phyloP scores from a whole-genome alignment of 1,140 invertebrate species.

The Ceratitis capitata region DNA sequence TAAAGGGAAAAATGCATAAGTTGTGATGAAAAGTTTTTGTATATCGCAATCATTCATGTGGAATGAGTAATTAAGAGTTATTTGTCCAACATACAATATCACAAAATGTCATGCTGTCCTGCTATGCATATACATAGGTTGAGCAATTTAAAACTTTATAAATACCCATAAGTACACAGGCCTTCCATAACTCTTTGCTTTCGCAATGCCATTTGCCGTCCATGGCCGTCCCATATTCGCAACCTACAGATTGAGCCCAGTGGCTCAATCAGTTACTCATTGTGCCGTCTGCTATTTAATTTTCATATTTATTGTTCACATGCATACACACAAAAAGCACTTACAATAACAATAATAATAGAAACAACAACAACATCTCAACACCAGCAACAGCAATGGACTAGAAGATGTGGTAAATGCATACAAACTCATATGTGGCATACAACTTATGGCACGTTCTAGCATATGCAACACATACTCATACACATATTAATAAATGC shows the following conservation, averaged over 20 bases:
- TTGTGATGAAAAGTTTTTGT: too few relatives aligned
- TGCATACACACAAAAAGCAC: slow-evolving; percentile 5
- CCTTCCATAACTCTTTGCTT: too few relatives aligned
- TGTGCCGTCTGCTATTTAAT: slow-evolving; percentile 15
- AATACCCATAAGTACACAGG: too few relatives aligned
- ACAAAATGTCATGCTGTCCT: too few relatives aligned
- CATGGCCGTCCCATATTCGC: not conserved
- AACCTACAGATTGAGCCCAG: too few relatives aligned
- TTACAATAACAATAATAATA: not conserved
- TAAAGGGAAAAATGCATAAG: too few relatives aligned
- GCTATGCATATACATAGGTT: too few relatives aligned
- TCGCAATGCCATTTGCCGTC: not conserved
- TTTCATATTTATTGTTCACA: slow-evolving; percentile 15
- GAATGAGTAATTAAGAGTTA: too few relatives aligned
- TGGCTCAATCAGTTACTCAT: not conserved
- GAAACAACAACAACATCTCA: too few relatives aligned
- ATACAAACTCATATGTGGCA: not conserved
- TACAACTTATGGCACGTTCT: not conserved
- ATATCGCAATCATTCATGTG: too few relatives aligned
- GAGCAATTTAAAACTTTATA: too few relatives aligned
- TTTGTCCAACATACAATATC: too few relatives aligned
- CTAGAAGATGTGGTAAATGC: not conserved
- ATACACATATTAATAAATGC: not conserved
- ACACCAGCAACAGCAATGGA: not conserved
- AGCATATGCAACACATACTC: not conserved